Conservation (phyloP, 2,113 vertebrate genomes). For the Salminus brasiliensis region DNA sequence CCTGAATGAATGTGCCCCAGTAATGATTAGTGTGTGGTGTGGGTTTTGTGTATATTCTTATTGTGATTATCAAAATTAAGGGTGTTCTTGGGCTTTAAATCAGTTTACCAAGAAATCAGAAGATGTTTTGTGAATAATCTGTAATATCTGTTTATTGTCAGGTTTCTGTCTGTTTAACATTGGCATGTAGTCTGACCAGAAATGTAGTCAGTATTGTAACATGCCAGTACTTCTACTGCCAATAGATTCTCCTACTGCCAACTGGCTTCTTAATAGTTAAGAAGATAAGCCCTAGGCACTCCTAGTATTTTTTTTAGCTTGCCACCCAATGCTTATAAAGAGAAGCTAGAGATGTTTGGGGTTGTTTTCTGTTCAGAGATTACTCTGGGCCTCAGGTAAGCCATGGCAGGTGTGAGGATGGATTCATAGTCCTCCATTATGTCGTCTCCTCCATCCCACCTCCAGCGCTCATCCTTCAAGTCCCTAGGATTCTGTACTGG, state of each 20-base stretch:
- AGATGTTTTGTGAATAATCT: background rate
- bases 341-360: background rate
- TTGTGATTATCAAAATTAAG: background rate
- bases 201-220: background rate
- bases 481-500: conserved; percentile 19
- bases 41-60: background rate
- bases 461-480: conserved; percentile 24
- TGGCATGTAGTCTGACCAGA: background rate
- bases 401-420: conserved; percentile 35
- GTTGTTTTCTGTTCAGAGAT: background rate
- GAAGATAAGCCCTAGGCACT: background rate
- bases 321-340: background rate
- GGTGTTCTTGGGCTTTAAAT: background rate
- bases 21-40: background rate
- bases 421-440: conserved; percentile 24
- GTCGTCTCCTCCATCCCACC: conserved; percentile 30
- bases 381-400: conserved; percentile 42
- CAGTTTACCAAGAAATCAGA: background rate
- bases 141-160: background rate
- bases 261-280: background rate
- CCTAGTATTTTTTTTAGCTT: background rate
- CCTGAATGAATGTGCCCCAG: background rate
- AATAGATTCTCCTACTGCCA: background rate
- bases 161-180: background rate
- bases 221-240: background rate